Conservation (phyloP, 1,140 invertebrate genomes). For the Drosophila nebulosa region DNA sequence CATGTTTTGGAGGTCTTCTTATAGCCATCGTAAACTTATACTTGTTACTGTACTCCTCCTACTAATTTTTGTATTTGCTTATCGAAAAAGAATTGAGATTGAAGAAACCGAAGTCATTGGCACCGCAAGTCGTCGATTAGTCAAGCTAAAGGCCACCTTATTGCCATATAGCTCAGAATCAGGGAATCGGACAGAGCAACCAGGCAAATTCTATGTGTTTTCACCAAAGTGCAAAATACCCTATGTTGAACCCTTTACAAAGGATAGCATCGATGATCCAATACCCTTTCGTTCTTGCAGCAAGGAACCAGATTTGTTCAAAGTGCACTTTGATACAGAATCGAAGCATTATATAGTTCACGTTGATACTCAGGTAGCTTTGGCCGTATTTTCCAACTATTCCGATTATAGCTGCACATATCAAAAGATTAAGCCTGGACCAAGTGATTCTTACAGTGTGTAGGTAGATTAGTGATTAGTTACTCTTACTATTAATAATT, state of each 20-base stretch:
- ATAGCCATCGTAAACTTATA: neutral
- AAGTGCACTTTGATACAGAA: constrained; percentile 56
- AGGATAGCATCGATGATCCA: constrained; percentile 83
- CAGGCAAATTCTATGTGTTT: constrained; percentile 22
- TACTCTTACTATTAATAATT: too few species aligned
- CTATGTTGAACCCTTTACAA: constrained; percentile 85
- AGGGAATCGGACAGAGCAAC: neutral
- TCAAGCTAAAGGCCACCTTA: neutral
- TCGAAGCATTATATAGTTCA: constrained; percentile 49
- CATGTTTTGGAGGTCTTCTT: constrained; percentile 22
- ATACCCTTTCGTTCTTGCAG: constrained; percentile 82
- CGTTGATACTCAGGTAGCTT: constrained; percentile 54
- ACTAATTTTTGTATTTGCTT: constrained; percentile 4
- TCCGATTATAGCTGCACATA: constrained; percentile 12
- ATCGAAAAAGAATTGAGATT: neutral
- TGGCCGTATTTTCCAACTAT: constrained; percentile 20
- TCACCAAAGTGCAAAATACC: constrained; percentile 42
- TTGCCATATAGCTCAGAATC: neutral
- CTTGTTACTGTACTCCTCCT: neutral
- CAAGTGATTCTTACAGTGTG: neutral
- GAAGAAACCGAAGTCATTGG: neutral
- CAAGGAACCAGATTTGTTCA: constrained; percentile 79
- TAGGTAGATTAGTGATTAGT: too few species aligned
- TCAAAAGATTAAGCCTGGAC: neutral
- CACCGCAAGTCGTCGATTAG: neutral